Evolutionary conservation across 2,113 vertebrate species (phyloP), one percentile per base, ranked within the genome.

Genomic region (Perccottus glenii): DNA sequence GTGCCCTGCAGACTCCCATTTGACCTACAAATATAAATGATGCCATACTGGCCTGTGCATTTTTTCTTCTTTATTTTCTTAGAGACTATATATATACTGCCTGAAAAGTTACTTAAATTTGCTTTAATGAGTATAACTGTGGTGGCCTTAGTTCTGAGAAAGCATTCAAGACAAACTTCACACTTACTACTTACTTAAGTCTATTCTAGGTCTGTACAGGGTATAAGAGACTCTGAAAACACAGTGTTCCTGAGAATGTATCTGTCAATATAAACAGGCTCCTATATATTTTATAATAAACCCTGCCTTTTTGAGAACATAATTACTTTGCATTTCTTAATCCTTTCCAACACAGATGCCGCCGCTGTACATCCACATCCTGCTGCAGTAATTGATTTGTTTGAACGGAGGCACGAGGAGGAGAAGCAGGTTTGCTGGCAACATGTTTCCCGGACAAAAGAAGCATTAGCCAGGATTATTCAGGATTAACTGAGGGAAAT

Each of bases 401-500:
- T 82, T 88, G 73, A 82, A 77, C 64, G 72, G 47, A 27, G 47
- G 67, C 76, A 73, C 53, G 60, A 70, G 62, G 69, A 62, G 76
- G 55, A 19, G 67, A 42, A 64, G 67, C 78, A 57, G 56, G 75
- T 69, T 32, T n/a, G n/a, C n/a, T n/a, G n/a, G 72, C 60, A 67
- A 65, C 62, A 62, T 32, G 45, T 78, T 11, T 49, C 73, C n/a
- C n/a, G n/a, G n/a, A 87, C 88, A 89, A 87, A 90, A 82, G 82
- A 60, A 63, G 86, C 76, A 88, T 90, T 87, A 91, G 60, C 47
- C 16, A 3, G 80, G 86, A 91, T 91, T 91, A 89, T 68, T 58
- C 14, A 1, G 89, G 88, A 93, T 92, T 90, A 91, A 72, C 47
- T 1, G 48, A 69, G 42, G 79, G 48, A 40, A 71, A 89, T 86